Base-by-base conservation (phyloP, 2,797 vertebrate genomes). In the Phoxinus dragarum region DNA sequence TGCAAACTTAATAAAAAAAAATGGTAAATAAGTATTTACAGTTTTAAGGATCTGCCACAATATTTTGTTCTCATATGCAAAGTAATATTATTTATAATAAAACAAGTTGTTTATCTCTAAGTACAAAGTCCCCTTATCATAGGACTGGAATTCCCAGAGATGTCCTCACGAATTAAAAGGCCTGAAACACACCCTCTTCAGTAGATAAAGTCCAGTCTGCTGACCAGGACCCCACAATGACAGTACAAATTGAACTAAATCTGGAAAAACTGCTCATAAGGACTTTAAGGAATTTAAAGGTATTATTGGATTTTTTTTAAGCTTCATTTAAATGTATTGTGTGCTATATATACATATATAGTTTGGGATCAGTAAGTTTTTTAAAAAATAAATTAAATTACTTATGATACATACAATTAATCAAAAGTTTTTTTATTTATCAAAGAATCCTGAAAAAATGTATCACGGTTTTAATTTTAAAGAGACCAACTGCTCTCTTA, bases 1-100 rank as follows among this genome's bases (percentile, higher is more conserved):
- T 77, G 73, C 82, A 56, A 56, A 16, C 4, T 23, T 84, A 77
- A 84, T 54, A 68, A 68, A 84, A 27, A 27, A 27, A 36, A 49
- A 27, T 19, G 31, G 21, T 47, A 34, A 64, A 82, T 64, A 64
- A 59, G 44, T 59, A 31, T n/a, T 6, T 38, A 72, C 38, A 44
- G 23, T 56, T 42, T 17, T 42, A 61, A 42, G 3, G 5, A 40
- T 40, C 38, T 19, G n/a, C 23, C 8, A 59, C 16, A 56, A 54
- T 5, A 19, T 72, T 72, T 56, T 82, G 10, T 59, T 27, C 23
- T 27, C 31, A 5, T 9, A 52, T 68, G 64, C 9, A 34, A 52
- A 47, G 44, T 44, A 56, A 76, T 5, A 9, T 9, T 36, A 21
- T 38, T n/a, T n/a, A n/a, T n/a, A n/a, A n/a, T n/a, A n/a, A n/a